Evolutionary conservation across 2,888 invertebrate species (phyloP), one percentile per base, ranked within the genome.

Genomic region (Cantharis rustica): DNA sequence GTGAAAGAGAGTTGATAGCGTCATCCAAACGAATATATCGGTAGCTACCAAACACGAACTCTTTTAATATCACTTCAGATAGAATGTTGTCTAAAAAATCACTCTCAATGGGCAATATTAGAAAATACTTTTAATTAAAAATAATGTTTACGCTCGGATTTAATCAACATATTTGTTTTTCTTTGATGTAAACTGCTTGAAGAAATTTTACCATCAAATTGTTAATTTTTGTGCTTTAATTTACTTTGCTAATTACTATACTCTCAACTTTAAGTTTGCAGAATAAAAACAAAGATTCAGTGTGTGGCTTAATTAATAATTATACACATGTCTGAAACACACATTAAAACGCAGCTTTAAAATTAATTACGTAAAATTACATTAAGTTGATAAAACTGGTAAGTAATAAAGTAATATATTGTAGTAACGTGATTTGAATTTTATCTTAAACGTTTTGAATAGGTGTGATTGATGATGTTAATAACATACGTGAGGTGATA

Each of bases 1-100:
- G 68, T 63, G 69, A 71, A 74, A 74, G 74, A 72, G 72, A 74
- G 73, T 77, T 77, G 73, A 77, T 74, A 61, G 73, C 77, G 73
- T 77, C 77, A 71, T 71, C 77, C 68, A 16, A 68, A 72, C 61
- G 73, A 73, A 77, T 71, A 74, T 71, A 77, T 71, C 71, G 68
- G 74, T 73, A 76, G 73, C 76, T 73, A 73, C 73, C 71, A 61
- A 76, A 64, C 72, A 63, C 69, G 26, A 23, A 64, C 68, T 15
- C 64, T 23, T 66, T 66, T 66, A 66, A 66, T 20, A 66, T 47
- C 47, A 47, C 47, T 47, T 47, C 47, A 47, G n/a, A 47, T 47
- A 47, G n/a, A n/a, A 47, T 47, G 47, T n/a, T 47, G 7, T n/a
- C n/a, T 47, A 47, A 47, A 47, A 47, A 47, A 47, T n/a, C n/a